Percentiles rank a stretch among this genome's conserved stretches.
These are phyloP conservation scores for Biston betularia DNA, from an alignment of 2,888 invertebrate species.

Conservation along the genomic window DNA sequence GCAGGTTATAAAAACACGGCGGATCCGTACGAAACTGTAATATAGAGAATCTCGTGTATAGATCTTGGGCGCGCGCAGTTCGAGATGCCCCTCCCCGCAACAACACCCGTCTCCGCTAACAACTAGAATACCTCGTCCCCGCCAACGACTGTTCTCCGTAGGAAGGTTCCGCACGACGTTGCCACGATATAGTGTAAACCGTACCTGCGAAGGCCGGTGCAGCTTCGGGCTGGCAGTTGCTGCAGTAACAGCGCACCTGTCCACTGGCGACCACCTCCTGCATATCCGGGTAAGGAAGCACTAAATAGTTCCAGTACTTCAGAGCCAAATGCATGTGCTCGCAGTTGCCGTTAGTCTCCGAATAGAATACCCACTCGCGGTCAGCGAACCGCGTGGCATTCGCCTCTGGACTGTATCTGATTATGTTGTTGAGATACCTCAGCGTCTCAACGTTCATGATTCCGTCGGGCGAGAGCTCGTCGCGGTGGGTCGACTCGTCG, in stretches of 20 bases:
- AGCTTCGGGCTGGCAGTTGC: conserved; percentile 67
- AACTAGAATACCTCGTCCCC: too few relatives aligned
- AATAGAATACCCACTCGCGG: conserved; percentile 44
- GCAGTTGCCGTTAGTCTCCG: conserved; percentile 54
- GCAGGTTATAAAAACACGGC: too few relatives aligned
- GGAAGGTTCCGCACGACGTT: too few relatives aligned
- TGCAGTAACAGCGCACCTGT: conserved; percentile 72
- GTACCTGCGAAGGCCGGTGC: conserved; percentile 64
- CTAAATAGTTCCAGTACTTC: conserved; percentile 74
- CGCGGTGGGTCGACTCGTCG: conserved; percentile 74
- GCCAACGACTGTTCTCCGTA: too few relatives aligned
- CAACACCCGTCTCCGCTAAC: too few relatives aligned
- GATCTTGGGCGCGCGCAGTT: too few relatives aligned
- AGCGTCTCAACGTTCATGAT: conserved; percentile 64
- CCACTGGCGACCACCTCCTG: conserved; percentile 73
- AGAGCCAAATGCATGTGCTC: conserved; percentile 73
- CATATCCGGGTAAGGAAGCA: conserved; percentile 70
- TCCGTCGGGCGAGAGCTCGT: conserved; percentile 66
- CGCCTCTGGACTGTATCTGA: conserved; percentile 65
- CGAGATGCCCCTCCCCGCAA: too few relatives aligned
- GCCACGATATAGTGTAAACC: not conserved
- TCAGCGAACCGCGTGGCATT: conserved; percentile 36
- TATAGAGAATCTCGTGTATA: too few relatives aligned
- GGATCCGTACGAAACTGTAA: too few relatives aligned
- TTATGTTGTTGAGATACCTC: conserved; percentile 67